Conservation (phyloP, 2,888 invertebrate species). For the Palloptera scutellata region DNA sequence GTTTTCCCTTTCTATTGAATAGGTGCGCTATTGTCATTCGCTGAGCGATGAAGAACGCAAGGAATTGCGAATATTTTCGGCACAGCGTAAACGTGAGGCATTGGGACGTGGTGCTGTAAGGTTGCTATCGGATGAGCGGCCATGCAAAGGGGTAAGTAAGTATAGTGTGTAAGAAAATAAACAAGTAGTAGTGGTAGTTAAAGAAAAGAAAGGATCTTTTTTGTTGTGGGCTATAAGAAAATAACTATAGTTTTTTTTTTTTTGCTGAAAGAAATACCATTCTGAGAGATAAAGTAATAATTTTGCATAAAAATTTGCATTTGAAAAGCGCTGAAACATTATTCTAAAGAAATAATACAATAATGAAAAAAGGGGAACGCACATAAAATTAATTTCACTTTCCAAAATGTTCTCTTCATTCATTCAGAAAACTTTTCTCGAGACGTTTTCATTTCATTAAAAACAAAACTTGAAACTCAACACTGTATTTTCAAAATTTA, state of each 20-base stretch:
- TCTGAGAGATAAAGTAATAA: not conserved
- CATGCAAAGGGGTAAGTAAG: conserved; percentile 80
- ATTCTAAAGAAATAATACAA: too few relatives aligned
- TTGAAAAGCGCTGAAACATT: too few relatives aligned
- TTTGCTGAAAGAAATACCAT: not conserved
- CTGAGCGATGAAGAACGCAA: conserved; percentile 92
- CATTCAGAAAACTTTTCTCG: conserved; percentile 8
- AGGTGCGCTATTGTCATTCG: conserved; percentile 93
- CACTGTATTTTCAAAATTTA: conserved; percentile 30
- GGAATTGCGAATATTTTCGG: conserved; percentile 90
- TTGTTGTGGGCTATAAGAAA: not conserved
- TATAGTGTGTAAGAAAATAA: too few relatives aligned
- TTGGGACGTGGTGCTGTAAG: conserved; percentile 91
- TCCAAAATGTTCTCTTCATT: not conserved
- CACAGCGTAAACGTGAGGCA: conserved; percentile 92
- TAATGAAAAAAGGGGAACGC: too few relatives aligned
- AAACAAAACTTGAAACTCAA: not conserved
- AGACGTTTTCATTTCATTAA: not conserved
- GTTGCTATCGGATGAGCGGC: conserved; percentile 76
- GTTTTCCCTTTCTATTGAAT: conserved; percentile 41
- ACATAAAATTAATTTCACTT: conserved; percentile 3
- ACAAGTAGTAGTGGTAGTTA: too few relatives aligned
- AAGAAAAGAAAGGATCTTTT: not conserved
- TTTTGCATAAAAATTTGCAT: too few relatives aligned
- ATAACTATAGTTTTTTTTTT: not conserved